phyloP scores from a whole-genome alignment of 2,888 invertebrate genomes.

The Sinhomidia bicolor region DNA sequence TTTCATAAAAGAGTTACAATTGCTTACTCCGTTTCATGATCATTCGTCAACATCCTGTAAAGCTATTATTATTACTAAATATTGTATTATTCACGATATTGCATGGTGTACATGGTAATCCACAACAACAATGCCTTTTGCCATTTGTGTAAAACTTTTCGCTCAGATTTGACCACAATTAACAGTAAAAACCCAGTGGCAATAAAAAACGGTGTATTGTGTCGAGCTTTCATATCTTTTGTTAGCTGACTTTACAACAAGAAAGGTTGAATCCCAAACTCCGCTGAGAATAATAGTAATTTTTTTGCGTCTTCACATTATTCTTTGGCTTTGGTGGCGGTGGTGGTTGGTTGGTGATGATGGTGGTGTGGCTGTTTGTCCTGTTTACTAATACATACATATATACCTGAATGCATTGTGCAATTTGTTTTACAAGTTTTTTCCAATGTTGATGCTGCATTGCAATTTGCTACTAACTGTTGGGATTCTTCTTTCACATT shows the following conservation, averaged over 20 bases:
- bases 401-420: neutral
- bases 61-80: neutral
- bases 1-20: neutral
- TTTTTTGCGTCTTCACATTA: neutral
- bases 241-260: neutral
- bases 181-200: conserved; percentile 23
- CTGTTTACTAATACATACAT: neutral
- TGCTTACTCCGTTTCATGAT: neutral
- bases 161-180: conserved; percentile 4
- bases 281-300: neutral
- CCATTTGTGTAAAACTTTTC: neutral
- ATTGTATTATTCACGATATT: neutral
- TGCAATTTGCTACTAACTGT: neutral
- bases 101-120: neutral
- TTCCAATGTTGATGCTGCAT: too few relatives aligned
- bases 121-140: neutral
- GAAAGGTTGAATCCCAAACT: neutral
- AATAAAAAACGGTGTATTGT: neutral
- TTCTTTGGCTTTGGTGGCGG: neutral
- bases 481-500: neutral
- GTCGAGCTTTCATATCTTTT: neutral
- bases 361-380: neutral
- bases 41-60: neutral
- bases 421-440: neutral
- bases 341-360: too few relatives aligned